Evolutionary conservation across 2,797 vertebrate species (phyloP).

Genomic region (Moxostoma hubbsi): DNA sequence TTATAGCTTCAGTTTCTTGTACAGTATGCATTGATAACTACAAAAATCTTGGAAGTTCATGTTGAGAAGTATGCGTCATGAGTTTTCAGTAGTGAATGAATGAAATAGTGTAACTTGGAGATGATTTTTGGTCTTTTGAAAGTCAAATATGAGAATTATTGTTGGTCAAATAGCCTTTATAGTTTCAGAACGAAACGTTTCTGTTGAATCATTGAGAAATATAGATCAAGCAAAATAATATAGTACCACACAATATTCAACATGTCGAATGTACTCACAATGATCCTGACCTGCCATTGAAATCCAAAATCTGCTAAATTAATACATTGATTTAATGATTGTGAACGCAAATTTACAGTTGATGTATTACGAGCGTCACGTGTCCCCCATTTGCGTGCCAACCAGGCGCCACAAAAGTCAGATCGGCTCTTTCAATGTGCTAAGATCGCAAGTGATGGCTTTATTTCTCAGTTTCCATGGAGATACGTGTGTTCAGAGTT

Average conservation of each 20-base stretch:
- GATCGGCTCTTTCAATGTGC: constrained; percentile 87
- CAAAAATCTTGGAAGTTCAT: constrained; percentile 65
- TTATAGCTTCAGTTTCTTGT: constrained; percentile 71
- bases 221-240: constrained; percentile 46
- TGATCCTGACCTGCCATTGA: constrained; percentile 59
- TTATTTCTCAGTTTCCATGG: constrained; percentile 80
- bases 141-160: constrained; percentile 1
- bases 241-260: constrained; percentile 21
- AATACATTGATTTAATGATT: constrained; percentile 56
- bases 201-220: constrained; percentile 40
- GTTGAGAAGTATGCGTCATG: constrained; percentile 73
- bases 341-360: constrained; percentile 65
- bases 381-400: constrained; percentile 56
- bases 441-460: constrained; percentile 98
- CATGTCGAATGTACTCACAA: constrained; percentile 47
- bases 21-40: constrained; percentile 71
- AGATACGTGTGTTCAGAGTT: constrained; percentile 57
- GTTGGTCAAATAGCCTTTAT: constrained; percentile 15
- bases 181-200: constrained; percentile 20
- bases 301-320: constrained; percentile 67
- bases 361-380: constrained; percentile 62
- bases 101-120: constrained; percentile 40
- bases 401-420: constrained; percentile 52
- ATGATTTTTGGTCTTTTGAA: not conserved
- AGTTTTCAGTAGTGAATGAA: constrained; percentile 66